A percentile compares a stretch with the other conserved stretches of the same genome.
Conservation (phyloP, 2,888 invertebrate species). For the Tipula lateralis region DNA sequence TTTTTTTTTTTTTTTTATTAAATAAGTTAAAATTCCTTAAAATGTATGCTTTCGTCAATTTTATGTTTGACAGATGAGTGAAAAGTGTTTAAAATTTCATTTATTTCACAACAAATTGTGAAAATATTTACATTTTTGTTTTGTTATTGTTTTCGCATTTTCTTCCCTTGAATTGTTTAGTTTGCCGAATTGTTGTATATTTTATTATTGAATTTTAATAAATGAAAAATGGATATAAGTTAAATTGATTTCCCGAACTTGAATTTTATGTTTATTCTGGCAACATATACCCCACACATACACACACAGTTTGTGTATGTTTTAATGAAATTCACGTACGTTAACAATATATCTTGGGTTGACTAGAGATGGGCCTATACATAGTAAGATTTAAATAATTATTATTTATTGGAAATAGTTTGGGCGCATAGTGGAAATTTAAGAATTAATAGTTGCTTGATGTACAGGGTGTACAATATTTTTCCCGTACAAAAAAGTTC, state of each 20-base stretch:
- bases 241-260: neutral
- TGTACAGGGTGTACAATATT: too few relatives aligned
- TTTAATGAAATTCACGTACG: neutral
- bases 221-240: neutral
- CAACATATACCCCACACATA: neutral
- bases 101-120: neutral
- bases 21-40: conserved; percentile 4
- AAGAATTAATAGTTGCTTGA: too few relatives aligned
- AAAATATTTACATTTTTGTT: neutral
- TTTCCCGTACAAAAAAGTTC: too few relatives aligned
- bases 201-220: conserved; percentile 19
- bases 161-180: neutral
- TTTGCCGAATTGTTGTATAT: neutral
- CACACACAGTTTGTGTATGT: neutral
- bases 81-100: conserved; percentile 19
- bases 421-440: too few relatives aligned
- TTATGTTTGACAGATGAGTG: neutral
- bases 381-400: too few relatives aligned
- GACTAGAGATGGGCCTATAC: too few relatives aligned
- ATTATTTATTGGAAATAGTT: neutral
- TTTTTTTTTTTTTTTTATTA: neutral
- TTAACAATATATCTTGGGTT: neutral
- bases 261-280: neutral
- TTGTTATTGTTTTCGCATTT: neutral
- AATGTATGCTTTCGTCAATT: conserved; percentile 19